A percentile compares a stretch with the other conserved stretches of the same genome.
These are phyloP conservation scores for Bryconaethiops microstoma DNA, from an alignment of 2,797 vertebrate species.

Conservation along the genomic window DNA sequence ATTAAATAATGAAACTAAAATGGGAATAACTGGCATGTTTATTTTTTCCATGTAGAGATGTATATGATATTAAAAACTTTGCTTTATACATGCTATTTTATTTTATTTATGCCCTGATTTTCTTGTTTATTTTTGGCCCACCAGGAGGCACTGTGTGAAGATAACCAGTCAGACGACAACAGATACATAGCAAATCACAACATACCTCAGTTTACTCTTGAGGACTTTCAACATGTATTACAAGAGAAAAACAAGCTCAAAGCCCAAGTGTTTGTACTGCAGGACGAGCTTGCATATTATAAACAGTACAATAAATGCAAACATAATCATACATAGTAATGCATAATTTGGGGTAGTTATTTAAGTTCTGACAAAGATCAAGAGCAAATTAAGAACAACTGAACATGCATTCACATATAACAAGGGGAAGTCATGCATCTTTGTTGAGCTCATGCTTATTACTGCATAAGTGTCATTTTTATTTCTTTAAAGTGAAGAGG, in stretches of 20 bases:
- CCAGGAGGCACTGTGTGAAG: not conserved
- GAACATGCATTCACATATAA: too few species aligned
- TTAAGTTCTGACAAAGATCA: not conserved
- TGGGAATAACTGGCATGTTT: too few species aligned
- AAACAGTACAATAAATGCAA: conserved; percentile 76
- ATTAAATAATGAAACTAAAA: too few species aligned
- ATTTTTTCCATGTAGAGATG: too few species aligned
- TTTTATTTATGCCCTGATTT: not conserved
- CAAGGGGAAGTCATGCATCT: too few species aligned
- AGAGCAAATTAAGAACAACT: too few species aligned
- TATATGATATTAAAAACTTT: too few species aligned
- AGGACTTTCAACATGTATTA: conserved; percentile 90
- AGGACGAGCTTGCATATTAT: conserved; percentile 91
- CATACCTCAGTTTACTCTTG: conserved; percentile 88
- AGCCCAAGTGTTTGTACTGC: conserved; percentile 88
- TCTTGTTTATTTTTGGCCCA: not conserved
- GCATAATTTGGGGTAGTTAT: too few species aligned
- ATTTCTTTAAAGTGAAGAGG: conserved; percentile 83
- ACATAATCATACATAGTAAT: not conserved
- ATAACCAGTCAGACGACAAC: not conserved
- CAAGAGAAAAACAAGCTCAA: conserved; percentile 93
- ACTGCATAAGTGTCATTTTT: not conserved
- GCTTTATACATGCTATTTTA: not conserved
- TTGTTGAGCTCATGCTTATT: not conserved
- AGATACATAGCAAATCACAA: conserved; percentile 53